phyloP scores from a whole-genome alignment of 1,140 invertebrate species.

The Drosophila ercepeae region DNA sequence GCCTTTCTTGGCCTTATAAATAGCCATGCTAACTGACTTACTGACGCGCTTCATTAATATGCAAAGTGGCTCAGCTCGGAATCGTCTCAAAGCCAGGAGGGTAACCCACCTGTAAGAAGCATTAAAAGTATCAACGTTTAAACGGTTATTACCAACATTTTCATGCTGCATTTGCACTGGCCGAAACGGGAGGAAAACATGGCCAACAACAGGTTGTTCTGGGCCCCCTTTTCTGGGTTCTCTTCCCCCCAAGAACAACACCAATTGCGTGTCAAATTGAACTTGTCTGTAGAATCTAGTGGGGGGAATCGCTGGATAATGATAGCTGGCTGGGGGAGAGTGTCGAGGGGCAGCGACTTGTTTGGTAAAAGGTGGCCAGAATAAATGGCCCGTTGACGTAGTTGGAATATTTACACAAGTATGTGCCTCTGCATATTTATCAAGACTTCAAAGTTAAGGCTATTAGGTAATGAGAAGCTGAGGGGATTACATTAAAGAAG shows the following conservation, averaged over 20 bases:
- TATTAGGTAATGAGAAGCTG: constrained; percentile 26
- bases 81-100: neutral
- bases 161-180: constrained; percentile 68
- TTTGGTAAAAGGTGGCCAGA: constrained; percentile 28
- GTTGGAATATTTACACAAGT: constrained; percentile 26
- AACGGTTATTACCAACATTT: constrained; percentile 76
- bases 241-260: constrained; percentile 11
- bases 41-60: constrained; percentile 72
- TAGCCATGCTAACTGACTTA: constrained; percentile 54
- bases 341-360: neutral
- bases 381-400: constrained; percentile 67
- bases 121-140: constrained; percentile 68
- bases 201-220: constrained; percentile 65
- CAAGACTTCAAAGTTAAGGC: constrained; percentile 7
- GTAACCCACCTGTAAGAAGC: constrained; percentile 22
- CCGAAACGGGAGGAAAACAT: constrained; percentile 29
- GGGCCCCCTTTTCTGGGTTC: constrained; percentile 10
- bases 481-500: too few relatives aligned
- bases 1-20: constrained; percentile 44
- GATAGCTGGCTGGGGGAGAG: neutral
- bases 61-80: constrained; percentile 60
- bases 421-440: constrained; percentile 35
- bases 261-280: constrained; percentile 77
- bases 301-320: neutral
- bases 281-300: too few relatives aligned